Base-by-base conservation (phyloP, 2,888 invertebrate genomes). In the Chirona hameri region DNA sequence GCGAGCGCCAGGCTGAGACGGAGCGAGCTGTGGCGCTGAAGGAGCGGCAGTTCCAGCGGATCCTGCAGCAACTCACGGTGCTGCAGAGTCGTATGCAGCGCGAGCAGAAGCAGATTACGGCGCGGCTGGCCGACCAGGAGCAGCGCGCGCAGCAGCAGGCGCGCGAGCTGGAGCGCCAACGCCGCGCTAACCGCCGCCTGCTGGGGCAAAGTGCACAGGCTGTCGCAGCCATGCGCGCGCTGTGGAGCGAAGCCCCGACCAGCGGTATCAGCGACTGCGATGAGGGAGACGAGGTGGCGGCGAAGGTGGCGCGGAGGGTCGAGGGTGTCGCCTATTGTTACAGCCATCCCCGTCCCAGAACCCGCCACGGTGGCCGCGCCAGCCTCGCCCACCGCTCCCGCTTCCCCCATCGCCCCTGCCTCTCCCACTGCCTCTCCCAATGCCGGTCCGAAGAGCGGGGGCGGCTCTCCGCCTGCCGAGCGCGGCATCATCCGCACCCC, bases 91-190 rank as follows among this genome's bases (percentile, higher is more conserved):
- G 93, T 12, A 89, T 94, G 46, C 24, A 55, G 52, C 52, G 80
- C 27, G 94, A 94, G 87, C 93, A 94, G 87, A 92, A 92, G 86
- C 91, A 91, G 86, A 93, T 94, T 85, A 90, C 91, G 83, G 91
- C 91, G 83, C 90, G 92, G 82, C 89, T 94, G 29, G 90, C 91
- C 84, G 93, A 93, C 86, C 93, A 93, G 87, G 93, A 94, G 87
- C 91, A 91, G 86, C 91, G 93, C 81, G 93, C 93, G 84, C 91
- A 91, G 86, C 90, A 91, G 83, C 94, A 93, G 87, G 91, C 91
- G 86, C 90, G 91, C 84, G 92, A 93, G 88, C 93, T 94, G 84
- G 89, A 91, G 18, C 91, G 91, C 31, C 80, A 83, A 48, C 48
- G 80, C 21, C 48, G 80, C 18, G 7, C 4, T n/a, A 83, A 84